phyloP scores from a whole-genome alignment of 2,797 vertebrate species.

The Molossus alvarezi region DNA sequence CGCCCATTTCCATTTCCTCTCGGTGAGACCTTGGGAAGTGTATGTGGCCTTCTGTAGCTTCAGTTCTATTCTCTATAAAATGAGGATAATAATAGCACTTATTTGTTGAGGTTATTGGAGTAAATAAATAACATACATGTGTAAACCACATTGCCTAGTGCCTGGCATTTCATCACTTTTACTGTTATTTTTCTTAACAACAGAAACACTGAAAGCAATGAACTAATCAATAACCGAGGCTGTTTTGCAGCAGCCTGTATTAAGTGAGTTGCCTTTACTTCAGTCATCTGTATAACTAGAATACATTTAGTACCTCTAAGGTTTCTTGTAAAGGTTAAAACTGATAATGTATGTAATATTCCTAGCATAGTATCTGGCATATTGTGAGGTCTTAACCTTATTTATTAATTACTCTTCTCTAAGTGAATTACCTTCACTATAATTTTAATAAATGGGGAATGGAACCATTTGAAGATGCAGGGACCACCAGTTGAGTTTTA shows the following conservation, averaged over 20 bases:
- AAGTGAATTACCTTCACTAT: not conserved
- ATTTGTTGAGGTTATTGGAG: not conserved
- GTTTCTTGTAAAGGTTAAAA: not conserved
- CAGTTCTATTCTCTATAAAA: not conserved
- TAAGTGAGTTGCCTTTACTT: not conserved
- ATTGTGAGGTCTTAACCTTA: not conserved
- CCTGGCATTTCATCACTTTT: not conserved
- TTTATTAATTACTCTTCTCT: not conserved
- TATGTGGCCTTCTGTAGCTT: not conserved
- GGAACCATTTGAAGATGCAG: not conserved
- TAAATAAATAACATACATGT: not conserved
- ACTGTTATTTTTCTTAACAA: not conserved
- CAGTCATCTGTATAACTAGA: not conserved
- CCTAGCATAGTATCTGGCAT: not conserved
- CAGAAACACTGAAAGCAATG: not conserved
- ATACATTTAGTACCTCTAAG: not conserved
- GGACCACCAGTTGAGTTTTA: constrained; percentile 61
- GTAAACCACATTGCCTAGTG: not conserved
- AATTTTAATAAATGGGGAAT: constrained; percentile 42
- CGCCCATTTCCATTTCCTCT: not conserved
- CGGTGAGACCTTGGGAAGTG: not conserved
- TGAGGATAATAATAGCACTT: not conserved
- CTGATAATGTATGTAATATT: not conserved
- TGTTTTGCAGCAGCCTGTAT: not conserved
- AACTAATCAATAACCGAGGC: not conserved